phyloP scores from a whole-genome alignment of 2,888 invertebrate genomes.

The Catonia carolina region DNA sequence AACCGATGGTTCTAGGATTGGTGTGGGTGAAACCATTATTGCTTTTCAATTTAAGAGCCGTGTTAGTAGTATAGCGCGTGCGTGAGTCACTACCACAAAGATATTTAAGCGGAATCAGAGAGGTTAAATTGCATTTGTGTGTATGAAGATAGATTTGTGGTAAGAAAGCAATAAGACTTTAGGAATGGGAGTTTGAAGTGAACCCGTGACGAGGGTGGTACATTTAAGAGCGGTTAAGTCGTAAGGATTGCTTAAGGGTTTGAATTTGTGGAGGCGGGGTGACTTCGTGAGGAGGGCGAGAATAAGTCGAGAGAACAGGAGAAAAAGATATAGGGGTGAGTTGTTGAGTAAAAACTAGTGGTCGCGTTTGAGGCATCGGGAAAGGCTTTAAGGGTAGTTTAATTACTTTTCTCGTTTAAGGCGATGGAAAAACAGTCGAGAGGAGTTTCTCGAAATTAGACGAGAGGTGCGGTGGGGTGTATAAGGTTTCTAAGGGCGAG shows the following conservation, averaged over 20 bases:
- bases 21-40: too few relatives aligned
- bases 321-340: background rate
- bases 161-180: too few relatives aligned
- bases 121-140: too few relatives aligned
- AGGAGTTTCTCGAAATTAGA: background rate
- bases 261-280: background rate
- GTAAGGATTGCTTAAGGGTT: background rate
- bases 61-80: too few relatives aligned
- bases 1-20: too few relatives aligned
- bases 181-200: too few relatives aligned
- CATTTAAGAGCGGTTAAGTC: too few relatives aligned
- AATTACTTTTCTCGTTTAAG: constrained; percentile 12
- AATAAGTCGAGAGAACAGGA: background rate
- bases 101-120: too few relatives aligned
- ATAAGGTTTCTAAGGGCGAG: background rate
- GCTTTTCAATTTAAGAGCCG: too few relatives aligned
- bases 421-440: constrained; percentile 4
- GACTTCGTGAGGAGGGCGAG: background rate
- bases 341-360: constrained; percentile 2
- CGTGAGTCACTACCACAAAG: too few relatives aligned
- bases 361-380: constrained; percentile 7
- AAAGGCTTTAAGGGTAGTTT: constrained; percentile 10
- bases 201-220: too few relatives aligned
- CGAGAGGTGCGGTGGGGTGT: background rate
- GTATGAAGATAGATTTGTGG: too few relatives aligned